Percentiles rank a stretch among this genome's conserved stretches.
Evolutionary conservation across 2,113 vertebrate species (phyloP).

Genomic region (Brienomyrus brachyistius): DNA sequence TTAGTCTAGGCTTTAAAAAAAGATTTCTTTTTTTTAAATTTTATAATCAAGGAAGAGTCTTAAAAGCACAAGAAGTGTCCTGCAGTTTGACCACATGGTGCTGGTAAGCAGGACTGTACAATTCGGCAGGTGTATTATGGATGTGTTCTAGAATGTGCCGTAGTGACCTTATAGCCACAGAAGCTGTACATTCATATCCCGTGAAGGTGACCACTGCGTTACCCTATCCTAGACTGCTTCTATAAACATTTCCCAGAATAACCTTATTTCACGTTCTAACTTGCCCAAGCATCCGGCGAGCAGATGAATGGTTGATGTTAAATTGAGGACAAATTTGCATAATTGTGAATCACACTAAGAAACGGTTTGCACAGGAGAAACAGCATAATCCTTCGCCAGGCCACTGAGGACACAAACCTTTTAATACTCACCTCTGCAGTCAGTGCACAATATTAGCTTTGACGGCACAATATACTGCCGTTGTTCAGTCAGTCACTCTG

Average conservation of each 20-base stretch:
- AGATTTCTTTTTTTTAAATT: neutral
- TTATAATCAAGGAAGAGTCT: neutral
- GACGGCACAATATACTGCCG: neutral
- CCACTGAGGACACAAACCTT: neutral
- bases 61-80: neutral
- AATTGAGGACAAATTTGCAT: slow-evolving; percentile 2
- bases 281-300: neutral
- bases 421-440: neutral
- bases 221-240: neutral
- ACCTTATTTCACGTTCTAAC: neutral
- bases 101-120: too few relatives aligned
- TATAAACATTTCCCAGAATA: neutral
- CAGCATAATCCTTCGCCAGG: neutral
- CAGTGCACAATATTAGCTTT: neutral
- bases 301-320: neutral
- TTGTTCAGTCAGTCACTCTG: neutral
- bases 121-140: neutral
- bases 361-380: neutral
- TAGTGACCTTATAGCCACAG: neutral
- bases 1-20: neutral
- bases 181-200: neutral
- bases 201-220: neutral
- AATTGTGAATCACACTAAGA: neutral
- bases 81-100: slow-evolving; percentile 22
- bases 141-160: neutral